phyloP scores from a whole-genome alignment of 2,113 vertebrate species.

The Hystrix cristata region DNA sequence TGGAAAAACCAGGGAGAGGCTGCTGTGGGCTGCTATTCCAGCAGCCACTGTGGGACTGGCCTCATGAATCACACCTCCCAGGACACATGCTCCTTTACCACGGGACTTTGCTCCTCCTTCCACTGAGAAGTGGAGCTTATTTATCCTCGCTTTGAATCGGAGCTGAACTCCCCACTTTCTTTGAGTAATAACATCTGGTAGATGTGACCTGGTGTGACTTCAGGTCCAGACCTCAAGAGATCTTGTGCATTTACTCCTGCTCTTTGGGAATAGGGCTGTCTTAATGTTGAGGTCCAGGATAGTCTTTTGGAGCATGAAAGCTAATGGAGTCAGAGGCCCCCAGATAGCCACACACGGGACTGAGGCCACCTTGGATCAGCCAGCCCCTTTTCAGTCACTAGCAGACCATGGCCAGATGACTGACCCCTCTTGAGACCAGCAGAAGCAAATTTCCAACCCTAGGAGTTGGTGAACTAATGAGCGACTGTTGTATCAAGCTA shows the following conservation, averaged over 20 bases:
- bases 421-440: background rate
- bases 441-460: background rate
- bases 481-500: background rate
- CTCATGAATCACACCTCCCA: background rate
- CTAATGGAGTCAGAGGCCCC: background rate
- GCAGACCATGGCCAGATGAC: background rate
- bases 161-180: background rate
- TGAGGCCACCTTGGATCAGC: background rate
- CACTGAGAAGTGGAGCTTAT: background rate
- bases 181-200: background rate
- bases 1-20: constrained; percentile 24
- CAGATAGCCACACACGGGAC: background rate
- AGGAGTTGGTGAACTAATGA: background rate
- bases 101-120: background rate
- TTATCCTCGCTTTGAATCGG: background rate
- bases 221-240: background rate
- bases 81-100: background rate
- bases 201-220: background rate
- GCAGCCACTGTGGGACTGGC: background rate
- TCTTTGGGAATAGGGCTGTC: background rate
- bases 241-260: background rate
- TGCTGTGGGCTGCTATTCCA: background rate
- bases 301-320: background rate
- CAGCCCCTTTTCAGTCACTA: background rate
- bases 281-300: background rate